Percentiles rank a stretch among this genome's conserved stretches.
Conservation (phyloP, 1,140 invertebrate genomes). For the Diabrotica undecimpunctata region DNA sequence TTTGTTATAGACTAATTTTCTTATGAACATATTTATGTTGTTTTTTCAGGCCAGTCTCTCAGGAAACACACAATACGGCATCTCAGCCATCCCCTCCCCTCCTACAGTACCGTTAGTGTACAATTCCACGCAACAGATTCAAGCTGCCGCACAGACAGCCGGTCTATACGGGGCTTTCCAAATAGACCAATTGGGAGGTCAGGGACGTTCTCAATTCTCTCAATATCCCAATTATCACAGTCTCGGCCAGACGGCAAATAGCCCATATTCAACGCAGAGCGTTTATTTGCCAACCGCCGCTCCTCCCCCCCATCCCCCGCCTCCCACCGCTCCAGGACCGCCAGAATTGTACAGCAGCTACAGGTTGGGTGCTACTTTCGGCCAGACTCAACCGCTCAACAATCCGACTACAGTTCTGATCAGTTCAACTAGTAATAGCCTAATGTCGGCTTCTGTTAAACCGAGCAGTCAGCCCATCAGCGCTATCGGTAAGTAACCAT, state of each 20-base stretch:
- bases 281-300: conserved; percentile 60
- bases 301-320: conserved; percentile 54
- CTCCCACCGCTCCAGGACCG: conserved; percentile 53
- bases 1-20: too few species aligned
- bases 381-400: conserved; percentile 73
- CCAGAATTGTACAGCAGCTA: conserved; percentile 68
- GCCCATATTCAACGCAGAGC: conserved; percentile 65
- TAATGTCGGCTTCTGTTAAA: conserved; percentile 87
- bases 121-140: conserved; percentile 66
- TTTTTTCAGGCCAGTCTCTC: conserved; percentile 35
- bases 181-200: conserved; percentile 54
- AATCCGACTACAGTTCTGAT: conserved; percentile 87
- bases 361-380: conserved; percentile 61
- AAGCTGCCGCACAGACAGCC: conserved; percentile 62
- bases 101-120: conserved; percentile 64
- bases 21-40: neutral
- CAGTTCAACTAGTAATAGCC: conserved; percentile 79
- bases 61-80: conserved; percentile 61
- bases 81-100: conserved; percentile 78
- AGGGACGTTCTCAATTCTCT: conserved; percentile 60
- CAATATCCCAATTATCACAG: conserved; percentile 60
- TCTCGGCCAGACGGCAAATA: conserved; percentile 51
- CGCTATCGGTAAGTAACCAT: conserved; percentile 61
- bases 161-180: conserved; percentile 73
- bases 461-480: conserved; percentile 78